A percentile compares a stretch with the other conserved stretches of the same genome.
These are phyloP conservation scores for Oplegnathus fasciatus DNA, from an alignment of 2,113 vertebrate genomes.

Conservation along the genomic window DNA sequence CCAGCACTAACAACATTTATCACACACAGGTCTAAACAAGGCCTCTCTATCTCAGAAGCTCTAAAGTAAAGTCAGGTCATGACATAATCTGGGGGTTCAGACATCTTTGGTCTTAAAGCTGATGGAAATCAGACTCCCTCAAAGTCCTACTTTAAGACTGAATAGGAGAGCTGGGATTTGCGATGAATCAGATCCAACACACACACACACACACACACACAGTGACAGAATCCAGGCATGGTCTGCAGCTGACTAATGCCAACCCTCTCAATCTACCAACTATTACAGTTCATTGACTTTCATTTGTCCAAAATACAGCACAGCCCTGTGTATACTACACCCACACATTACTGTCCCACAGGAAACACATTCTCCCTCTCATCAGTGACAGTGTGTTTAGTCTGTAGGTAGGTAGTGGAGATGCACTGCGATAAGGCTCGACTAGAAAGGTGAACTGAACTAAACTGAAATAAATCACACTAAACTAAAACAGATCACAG, in stretches of 20 bases:
- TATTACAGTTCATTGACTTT: slow-evolving; percentile 58
- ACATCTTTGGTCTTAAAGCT: slow-evolving; percentile 39
- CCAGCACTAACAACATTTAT: slow-evolving; percentile 4
- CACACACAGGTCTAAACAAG: slow-evolving; percentile 20
- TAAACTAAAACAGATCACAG: slow-evolving; percentile 38
- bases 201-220: slow-evolving; percentile 30
- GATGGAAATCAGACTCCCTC: slow-evolving; percentile 54
- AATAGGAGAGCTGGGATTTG: slow-evolving; percentile 40
- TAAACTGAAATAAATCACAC: background rate
- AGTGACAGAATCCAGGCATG: slow-evolving; percentile 65
- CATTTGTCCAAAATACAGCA: slow-evolving; percentile 44
- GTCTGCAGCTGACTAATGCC: slow-evolving; percentile 58
- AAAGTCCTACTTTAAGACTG: slow-evolving; percentile 40
- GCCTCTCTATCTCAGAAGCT: slow-evolving; percentile 15
- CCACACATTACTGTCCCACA: slow-evolving; percentile 44
- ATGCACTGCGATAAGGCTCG: slow-evolving; percentile 43
- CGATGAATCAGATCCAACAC: slow-evolving; percentile 48
- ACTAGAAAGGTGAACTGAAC: slow-evolving; percentile 14
- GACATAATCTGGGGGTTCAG: slow-evolving; percentile 28
- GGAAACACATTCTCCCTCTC: slow-evolving; percentile 41
- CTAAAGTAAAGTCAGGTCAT: slow-evolving; percentile 21
- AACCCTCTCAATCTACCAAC: slow-evolving; percentile 45
- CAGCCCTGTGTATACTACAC: slow-evolving; percentile 57
- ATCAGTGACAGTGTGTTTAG: slow-evolving; percentile 70
- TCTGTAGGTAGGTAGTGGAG: slow-evolving; percentile 49